Conservation (phyloP, 1,140 invertebrate species). For the Notospermus geniculatus region DNA sequence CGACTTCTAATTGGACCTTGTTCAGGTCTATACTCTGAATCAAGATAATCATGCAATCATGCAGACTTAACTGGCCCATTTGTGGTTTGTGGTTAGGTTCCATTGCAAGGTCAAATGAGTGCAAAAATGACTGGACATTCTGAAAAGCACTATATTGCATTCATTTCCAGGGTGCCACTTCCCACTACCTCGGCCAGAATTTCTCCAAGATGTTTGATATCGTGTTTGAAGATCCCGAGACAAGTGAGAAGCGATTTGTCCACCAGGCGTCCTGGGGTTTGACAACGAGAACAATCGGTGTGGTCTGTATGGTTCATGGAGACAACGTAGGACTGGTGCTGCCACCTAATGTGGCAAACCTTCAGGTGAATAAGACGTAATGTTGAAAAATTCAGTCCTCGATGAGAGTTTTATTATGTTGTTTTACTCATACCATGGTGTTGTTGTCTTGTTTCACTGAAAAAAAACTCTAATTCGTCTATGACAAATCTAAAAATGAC, state of each 20-base stretch:
- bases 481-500: too few species aligned
- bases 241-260: slow-evolving; percentile 80
- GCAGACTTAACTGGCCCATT: too few species aligned
- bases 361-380: slow-evolving; percentile 61
- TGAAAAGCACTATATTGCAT: too few species aligned
- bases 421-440: background rate
- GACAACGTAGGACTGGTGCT: slow-evolving; percentile 95
- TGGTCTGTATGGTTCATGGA: slow-evolving; percentile 95
- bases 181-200: slow-evolving; percentile 97
- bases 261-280: slow-evolving; percentile 99
- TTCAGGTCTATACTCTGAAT: too few species aligned
- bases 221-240: slow-evolving; percentile 87
- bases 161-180: slow-evolving; percentile 78
- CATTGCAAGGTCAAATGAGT: too few species aligned
- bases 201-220: slow-evolving; percentile 99
- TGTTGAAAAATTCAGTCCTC: background rate
- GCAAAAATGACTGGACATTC: too few species aligned
- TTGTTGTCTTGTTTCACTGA: too few species aligned
- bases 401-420: background rate
- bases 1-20: too few species aligned
- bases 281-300: slow-evolving; percentile 93
- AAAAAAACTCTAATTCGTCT: too few species aligned
- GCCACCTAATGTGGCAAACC: slow-evolving; percentile 84
- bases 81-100: too few species aligned
- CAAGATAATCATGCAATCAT: too few species aligned